Evolutionary conservation across 2,888 invertebrate species (phyloP).

Genomic region (Dexiosoma caninum): DNA sequence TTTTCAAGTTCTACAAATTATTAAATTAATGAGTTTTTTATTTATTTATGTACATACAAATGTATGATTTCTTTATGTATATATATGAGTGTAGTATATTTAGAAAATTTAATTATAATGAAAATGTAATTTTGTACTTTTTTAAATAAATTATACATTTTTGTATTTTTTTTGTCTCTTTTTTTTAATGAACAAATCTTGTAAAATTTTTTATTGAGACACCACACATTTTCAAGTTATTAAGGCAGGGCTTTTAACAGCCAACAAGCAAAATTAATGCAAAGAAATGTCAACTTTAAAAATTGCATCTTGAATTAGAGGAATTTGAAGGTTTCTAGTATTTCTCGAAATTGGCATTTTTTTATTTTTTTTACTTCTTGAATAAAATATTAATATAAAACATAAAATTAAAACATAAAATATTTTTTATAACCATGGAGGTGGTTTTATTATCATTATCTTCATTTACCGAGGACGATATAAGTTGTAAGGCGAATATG

Average conservation of each 20-base stretch:
- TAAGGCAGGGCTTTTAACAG: constrained; percentile 51
- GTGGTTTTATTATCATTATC: no score
- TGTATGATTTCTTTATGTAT: neutral
- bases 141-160: constrained; percentile 20
- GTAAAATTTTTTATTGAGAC: constrained; percentile 52
- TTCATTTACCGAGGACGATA: no score
- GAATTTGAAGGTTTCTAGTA: neutral
- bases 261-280: constrained; percentile 17
- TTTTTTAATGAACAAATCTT: constrained; percentile 36
- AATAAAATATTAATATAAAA: no score
- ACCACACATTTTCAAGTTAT: constrained; percentile 57
- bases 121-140: constrained; percentile 65
- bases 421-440: no score
- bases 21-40: constrained; percentile 64
- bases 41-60: constrained; percentile 12
- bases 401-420: no score
- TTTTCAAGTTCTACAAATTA: constrained; percentile 65
- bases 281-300: constrained; percentile 10
- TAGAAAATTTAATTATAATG: constrained; percentile 66
- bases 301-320: neutral
- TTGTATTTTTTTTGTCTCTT: constrained; percentile 36
- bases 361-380: no score
- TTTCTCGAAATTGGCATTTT: neutral
- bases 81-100: constrained; percentile 45
- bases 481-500: no score